A percentile compares a stretch with the other conserved stretches of the same genome.
Conservation (phyloP, 2,888 invertebrate genomes). For the Lycophotia porphyrea region DNA sequence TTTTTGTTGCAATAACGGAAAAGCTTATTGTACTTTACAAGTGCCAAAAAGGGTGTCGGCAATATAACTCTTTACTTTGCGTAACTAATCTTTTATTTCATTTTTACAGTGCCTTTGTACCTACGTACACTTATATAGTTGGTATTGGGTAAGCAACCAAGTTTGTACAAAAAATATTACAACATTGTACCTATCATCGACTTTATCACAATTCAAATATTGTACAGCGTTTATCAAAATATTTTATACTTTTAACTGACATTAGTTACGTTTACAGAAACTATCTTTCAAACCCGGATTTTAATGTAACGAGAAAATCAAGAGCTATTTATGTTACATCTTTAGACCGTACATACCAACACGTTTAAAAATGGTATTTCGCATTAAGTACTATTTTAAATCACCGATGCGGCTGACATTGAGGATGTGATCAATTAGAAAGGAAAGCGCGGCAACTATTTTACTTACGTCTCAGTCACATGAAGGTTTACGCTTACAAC, state of each 20-base stretch:
- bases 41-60: conserved; percentile 52
- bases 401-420: conserved; percentile 44
- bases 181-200: conserved; percentile 14
- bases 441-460: conserved; percentile 67
- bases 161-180: conserved; percentile 18
- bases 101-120: conserved; percentile 6
- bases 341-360: conserved; percentile 21
- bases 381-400: conserved; percentile 44
- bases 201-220: conserved; percentile 47
- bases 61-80: conserved; percentile 33
- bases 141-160: conserved; percentile 21
- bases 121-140: neutral
- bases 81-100: conserved; percentile 16
- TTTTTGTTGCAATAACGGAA: conserved; percentile 57
- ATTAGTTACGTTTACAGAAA: conserved; percentile 30
- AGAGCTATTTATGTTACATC: conserved; percentile 41
- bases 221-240: conserved; percentile 21
- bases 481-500: conserved; percentile 67
- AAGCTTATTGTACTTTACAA: conserved; percentile 50
- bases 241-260: conserved; percentile 18
- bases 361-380: conserved; percentile 41
- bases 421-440: conserved; percentile 70
- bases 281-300: conserved; percentile 45
- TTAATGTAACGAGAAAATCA: conserved; percentile 43
- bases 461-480: conserved; percentile 63